Evolutionary conservation across 1,140 invertebrate species (phyloP).

Genomic region (Zaprionus nigranus): DNA sequence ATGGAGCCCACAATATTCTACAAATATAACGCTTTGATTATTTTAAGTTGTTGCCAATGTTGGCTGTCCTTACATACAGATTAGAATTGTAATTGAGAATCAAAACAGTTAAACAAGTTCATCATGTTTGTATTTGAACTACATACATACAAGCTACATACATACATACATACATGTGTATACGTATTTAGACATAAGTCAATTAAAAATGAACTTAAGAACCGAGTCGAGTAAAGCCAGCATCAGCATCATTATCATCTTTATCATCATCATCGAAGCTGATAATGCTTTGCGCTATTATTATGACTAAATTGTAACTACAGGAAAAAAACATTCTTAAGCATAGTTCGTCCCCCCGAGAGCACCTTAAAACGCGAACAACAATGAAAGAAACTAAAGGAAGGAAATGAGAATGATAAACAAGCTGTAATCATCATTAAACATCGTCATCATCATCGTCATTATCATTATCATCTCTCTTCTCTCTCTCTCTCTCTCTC

Average conservation of each 20-base stretch:
- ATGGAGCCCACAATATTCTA: too few species aligned
- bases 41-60: too few species aligned
- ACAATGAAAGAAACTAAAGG: constrained; percentile 5
- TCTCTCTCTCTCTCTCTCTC: neutral
- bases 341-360: constrained; percentile 22
- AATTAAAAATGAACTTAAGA: constrained; percentile 29
- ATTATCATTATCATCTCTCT: neutral
- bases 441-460: neutral
- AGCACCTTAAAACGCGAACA: constrained; percentile 25
- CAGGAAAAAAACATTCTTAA: constrained; percentile 55
- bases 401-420: constrained; percentile 9
- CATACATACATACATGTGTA: constrained; percentile 25
- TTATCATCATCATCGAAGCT: too few species aligned
- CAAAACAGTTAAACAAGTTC: constrained; percentile 3
- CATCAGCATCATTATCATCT: neutral
- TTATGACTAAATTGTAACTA: constrained; percentile 72
- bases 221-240: constrained; percentile 22
- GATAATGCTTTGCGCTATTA: neutral
- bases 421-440: constrained; percentile 17
- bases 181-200: constrained; percentile 19
- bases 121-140: constrained; percentile 36
- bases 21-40: too few species aligned
- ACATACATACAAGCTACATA: constrained; percentile 32
- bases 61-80: too few species aligned
- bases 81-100: neutral